phyloP scores from a whole-genome alignment of 2,888 invertebrate genomes.

The Cheilosia impressa region DNA sequence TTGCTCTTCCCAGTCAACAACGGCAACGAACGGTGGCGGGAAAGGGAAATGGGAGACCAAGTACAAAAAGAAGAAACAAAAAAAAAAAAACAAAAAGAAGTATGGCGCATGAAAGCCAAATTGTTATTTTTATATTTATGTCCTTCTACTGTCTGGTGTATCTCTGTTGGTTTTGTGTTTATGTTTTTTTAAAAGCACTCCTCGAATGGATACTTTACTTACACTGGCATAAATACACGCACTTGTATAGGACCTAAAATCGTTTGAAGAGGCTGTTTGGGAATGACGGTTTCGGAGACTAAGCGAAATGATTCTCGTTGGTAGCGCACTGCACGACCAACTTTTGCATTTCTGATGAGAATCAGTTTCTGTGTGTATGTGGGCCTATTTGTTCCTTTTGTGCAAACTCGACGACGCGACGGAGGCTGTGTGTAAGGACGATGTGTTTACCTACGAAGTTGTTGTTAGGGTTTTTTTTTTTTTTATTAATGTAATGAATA shows the following conservation, averaged over 20 bases:
- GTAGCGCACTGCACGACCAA: conserved; percentile 32
- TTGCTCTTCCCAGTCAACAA: conserved; percentile 38
- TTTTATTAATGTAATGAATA: conserved; percentile 60
- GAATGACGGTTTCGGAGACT: conserved; percentile 27
- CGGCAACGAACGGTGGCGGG: too few relatives aligned
- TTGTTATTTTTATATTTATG: conserved; percentile 75
- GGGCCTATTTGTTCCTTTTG: conserved; percentile 35
- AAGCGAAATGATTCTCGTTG: conserved; percentile 44
- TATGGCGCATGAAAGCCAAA: conserved; percentile 66
- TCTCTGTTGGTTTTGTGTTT: conserved; percentile 44
- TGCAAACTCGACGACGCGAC: conserved; percentile 18
- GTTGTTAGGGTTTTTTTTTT: neutral
- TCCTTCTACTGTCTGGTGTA: conserved; percentile 68
- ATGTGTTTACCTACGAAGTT: conserved; percentile 25
- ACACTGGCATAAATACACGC: conserved; percentile 56
- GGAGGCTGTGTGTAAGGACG: conserved; percentile 37
- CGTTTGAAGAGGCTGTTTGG: conserved; percentile 41
- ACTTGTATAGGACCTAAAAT: conserved; percentile 44
- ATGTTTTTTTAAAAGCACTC: conserved; percentile 56
- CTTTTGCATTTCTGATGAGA: conserved; percentile 61
- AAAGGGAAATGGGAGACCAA: too few relatives aligned
- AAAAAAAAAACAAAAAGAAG: neutral
- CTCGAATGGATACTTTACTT: conserved; percentile 54
- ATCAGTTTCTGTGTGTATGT: conserved; percentile 7
- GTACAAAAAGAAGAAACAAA: neutral